Base-by-base conservation (phyloP, 1,140 invertebrate species). In the Trissolcus basalis region DNA sequence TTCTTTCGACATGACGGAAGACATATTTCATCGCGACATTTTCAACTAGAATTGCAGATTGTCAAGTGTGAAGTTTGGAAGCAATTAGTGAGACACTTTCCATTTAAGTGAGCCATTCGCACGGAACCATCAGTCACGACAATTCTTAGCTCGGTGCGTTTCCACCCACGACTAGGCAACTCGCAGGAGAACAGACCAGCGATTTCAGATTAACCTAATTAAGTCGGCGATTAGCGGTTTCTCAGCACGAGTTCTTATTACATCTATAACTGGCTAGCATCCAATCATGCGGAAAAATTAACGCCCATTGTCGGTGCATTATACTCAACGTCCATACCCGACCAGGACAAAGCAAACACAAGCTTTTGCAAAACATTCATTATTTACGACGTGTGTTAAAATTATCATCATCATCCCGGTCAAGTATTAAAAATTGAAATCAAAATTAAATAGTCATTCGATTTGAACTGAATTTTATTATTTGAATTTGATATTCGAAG, bases 161-260 rank as follows among this genome's bases (percentile, higher is more conserved):
- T 16, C 27, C 32, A 19, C 48, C 49, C 19, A 1, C 43, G 15
- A 15, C 5, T 16, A 14, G 9, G 9, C 27, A 32, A 19, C n/a
- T n/a, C 48, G 43, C 10, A 12, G 55, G 36, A 65, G 67, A 61
- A 45, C 67, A 53, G 47, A 51, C 49, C 60, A 58, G 56, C 63
- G 67, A 72, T 80, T 76, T 44, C 55, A 78, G 69, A 80, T 82
- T 80, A 79, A 78, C 77, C 72, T 82, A 80, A 82, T 82, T 79
- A 82, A 80, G 77, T 77, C 58, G 44, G 71, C 56, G 74, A 82
- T 82, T 79, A 80, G 78, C 67, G 73, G 76, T 73, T 81, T 72
- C 72, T 75, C 68, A 51, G 51, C 67, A 69, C 59, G 15, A 44
- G 36, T 76, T 74, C 77, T 79, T 75, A 79, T 79, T 75, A 65